Base-by-base conservation (phyloP, 2,113 vertebrate species). In the Hippocampus guttulatus region DNA sequence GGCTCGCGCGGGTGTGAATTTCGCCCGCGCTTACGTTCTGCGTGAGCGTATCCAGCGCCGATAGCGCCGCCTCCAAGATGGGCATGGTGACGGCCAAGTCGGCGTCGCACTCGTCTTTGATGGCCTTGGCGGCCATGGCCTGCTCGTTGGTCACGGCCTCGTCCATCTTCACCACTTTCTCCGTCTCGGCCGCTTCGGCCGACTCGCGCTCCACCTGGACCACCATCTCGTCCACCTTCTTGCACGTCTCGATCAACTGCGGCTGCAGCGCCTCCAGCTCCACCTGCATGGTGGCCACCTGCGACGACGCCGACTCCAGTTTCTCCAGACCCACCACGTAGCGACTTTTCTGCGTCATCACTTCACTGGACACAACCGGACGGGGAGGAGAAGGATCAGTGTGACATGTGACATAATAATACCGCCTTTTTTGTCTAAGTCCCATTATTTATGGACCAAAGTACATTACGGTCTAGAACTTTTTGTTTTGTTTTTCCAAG, bases 101-200 rank as follows among this genome's bases (percentile, higher is more conserved):
- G 1, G 94, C 92, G 1, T 98, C 94, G 8, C 96, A 98, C 77
- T 98, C 96, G 49, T 96, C 94, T 77, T 96, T 96, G 83, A 97
- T 97, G 58, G 93, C 94, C 84, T 95, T 95, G 64, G 96, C 92
- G 5, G 93, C 95, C 93, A 91, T 92, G 51, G 96, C 94, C 88
- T 97, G 94, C 3, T 94, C 88, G 0, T 96, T 96, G 47, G 95
- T 95, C 25, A 92, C 71, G 0, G 75, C 92, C 81, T 98, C 95
- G 33, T 98, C 95, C 43, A 89, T 87, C 81, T 95, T 95, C 65
- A 97, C 94, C 0, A 95, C 88, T 83, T 94, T 92, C 80, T 96
- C 95, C 0, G 92, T 95, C 79, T 95, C 92, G 61, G 95, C 93
- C 52, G 95, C 95, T 84, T 97, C 95, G 23, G 90, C 73, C n/a